Conservation (phyloP, 2,888 invertebrate genomes). For the Steinernema hermaphroditum region DNA sequence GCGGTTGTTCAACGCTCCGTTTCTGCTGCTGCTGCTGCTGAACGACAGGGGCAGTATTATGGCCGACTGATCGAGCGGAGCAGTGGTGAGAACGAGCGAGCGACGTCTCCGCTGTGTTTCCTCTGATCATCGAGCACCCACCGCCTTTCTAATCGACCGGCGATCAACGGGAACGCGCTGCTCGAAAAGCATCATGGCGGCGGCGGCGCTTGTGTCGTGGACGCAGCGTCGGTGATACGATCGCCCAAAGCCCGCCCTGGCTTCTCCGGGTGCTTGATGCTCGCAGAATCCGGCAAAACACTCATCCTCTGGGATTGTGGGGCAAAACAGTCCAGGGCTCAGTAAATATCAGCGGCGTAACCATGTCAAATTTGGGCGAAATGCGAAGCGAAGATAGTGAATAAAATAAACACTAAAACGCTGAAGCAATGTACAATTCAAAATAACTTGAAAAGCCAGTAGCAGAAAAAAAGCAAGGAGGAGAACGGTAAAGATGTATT, state of each 20-base stretch:
- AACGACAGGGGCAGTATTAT: constrained; percentile 26
- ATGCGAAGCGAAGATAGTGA: too few species aligned
- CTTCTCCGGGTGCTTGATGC: too few species aligned
- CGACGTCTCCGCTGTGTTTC: constrained; percentile 29
- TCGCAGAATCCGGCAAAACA: too few species aligned
- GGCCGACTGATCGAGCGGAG: constrained; percentile 31
- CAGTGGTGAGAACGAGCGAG: constrained; percentile 24
- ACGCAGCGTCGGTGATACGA: constrained; percentile 16
- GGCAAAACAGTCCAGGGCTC: too few species aligned
- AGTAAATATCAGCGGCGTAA: too few species aligned
- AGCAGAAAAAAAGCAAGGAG: too few species aligned
- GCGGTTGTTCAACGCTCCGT: constrained; percentile 1
- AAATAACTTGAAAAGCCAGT: too few species aligned
- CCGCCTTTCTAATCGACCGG: constrained; percentile 24
- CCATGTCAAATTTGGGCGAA: too few species aligned
- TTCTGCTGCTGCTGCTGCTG: constrained; percentile 24
- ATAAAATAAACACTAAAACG: too few species aligned
- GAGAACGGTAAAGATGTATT: too few species aligned
- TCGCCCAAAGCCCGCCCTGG: constrained; percentile 27
- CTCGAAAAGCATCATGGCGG: constrained; percentile 19
- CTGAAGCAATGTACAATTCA: too few species aligned
- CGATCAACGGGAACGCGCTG: constrained; percentile 20
- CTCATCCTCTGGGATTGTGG: too few species aligned
- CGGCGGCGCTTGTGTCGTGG: not conserved
- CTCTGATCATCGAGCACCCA: constrained; percentile 27